Percentiles rank a stretch among this genome's conserved stretches.
Conservation (phyloP, 2,797 vertebrate genomes). For the Channallabes apus region DNA sequence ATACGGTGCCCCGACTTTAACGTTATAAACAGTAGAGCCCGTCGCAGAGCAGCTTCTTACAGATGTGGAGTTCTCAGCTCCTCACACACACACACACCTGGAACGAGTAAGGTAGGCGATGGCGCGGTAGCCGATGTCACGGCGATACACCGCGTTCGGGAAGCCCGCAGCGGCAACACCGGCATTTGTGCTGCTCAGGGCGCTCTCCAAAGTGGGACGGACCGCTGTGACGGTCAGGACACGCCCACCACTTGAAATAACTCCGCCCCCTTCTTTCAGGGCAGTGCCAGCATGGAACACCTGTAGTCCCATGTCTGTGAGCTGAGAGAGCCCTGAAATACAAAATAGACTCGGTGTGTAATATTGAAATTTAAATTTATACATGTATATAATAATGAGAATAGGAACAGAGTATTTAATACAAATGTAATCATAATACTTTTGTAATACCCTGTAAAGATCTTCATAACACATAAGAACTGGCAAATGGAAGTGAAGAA, state of each 20-base stretch:
- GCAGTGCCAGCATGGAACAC: slow-evolving; percentile 92
- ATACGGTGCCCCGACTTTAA: background rate
- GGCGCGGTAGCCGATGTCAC: slow-evolving; percentile 86
- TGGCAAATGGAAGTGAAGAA: no score
- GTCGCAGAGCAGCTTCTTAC: background rate
- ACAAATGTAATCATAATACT: no score
- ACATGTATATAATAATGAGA: background rate
- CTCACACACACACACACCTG: slow-evolving; percentile 78
- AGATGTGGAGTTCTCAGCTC: slow-evolving; percentile 1
- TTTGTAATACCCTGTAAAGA: no score
- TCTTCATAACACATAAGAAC: no score
- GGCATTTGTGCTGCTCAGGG: slow-evolving; percentile 79
- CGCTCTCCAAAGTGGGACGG: slow-evolving; percentile 71
- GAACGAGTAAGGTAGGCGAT: slow-evolving; percentile 79
- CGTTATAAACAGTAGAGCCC: background rate
- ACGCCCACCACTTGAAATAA: slow-evolving; percentile 88
- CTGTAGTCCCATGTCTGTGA: slow-evolving; percentile 78
- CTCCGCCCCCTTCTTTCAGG: slow-evolving; percentile 72
- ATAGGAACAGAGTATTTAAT: no score
- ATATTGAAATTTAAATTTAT: background rate
- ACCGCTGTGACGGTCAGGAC: slow-evolving; percentile 88
- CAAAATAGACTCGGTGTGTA: background rate
- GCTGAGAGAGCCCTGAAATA: slow-evolving; percentile 77
- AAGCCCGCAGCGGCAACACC: slow-evolving; percentile 81
- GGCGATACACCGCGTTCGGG: slow-evolving; percentile 81